Base-by-base conservation (phyloP, 2,113 vertebrate species). In the Aleadryas rufinucha region DNA sequence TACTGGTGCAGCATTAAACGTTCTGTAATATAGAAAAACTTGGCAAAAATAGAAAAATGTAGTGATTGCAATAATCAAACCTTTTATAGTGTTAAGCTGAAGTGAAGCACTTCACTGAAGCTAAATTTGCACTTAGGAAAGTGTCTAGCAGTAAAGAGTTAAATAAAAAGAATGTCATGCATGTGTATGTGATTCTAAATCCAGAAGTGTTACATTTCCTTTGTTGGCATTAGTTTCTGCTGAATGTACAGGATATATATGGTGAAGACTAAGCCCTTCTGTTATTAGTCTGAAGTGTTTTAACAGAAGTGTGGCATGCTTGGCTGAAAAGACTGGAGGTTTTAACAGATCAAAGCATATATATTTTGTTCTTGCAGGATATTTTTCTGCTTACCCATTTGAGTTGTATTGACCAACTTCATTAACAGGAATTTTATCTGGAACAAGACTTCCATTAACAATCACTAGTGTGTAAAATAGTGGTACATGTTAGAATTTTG, bases 231-330 rank as follows among this genome's bases (percentile, higher is more conserved):
- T 95, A 78, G 75, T 94, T 97, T 96, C 95, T 97, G 95, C 95
- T 96, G 93, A 96, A 96, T 92, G 61, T 95, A 96, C 75, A 75
- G 95, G 90, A 90, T 96, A 90, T 95, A 95, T 94, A 96, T 90
- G 95, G 85, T 93, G 93, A 96, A 77, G 90, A 78, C 87, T 96
- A 96, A 94, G 83, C 35, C 74, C 60, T 63, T 80, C 85, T 93
- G 82, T 93, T 94, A 88, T 6, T 89, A 68, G 63, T 68, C 83
- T 83, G 72, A 92, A 97, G 76, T 94, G 64, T 96, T 91, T 98
- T 98, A 95, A 96, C 94, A 96, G 84, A 72, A 94, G 69, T 80
- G 94, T 93, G 96, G 96, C 95, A 97, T 97, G 98, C 77, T 66
- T 87, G 53, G 59, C 75, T 88, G 85, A 80, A 94, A 90, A 93